Base-by-base conservation (phyloP, 2,888 invertebrate species). In the Emmelina monodactyla region DNA sequence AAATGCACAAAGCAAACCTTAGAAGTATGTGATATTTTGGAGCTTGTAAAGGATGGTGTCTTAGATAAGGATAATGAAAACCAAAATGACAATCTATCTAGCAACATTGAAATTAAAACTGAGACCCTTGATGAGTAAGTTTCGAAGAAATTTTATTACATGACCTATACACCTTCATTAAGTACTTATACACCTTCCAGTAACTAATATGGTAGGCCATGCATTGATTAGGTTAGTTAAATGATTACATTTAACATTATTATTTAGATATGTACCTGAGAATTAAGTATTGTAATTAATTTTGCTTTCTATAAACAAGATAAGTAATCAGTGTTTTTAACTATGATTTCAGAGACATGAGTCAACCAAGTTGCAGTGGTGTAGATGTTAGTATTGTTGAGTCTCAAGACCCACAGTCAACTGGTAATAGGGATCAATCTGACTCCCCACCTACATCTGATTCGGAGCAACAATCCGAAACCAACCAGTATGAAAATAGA, bases 101-200 rank as follows among this genome's bases (percentile, higher is more conserved):
- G 69, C 41, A 65, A 72, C 44, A 50, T 76, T 37, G 73, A 70
- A 47, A 62, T 79, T 48, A 79, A 79, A 42, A 50, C 76, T n/a
- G 78, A 79, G 53, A 55, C 57, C 28, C 54, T 78, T 43, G 78
- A 79, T 45, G 78, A 76, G 78, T 79, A 54, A 72, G 78, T 67
- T 42, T 30, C n/a, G n/a, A n/a, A n/a, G 19, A 22, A 31, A 12
- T 29, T 9, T 13, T n/a, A n/a, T 22, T 15, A 16, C 10, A 14
- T 25, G 10, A 4, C 5, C 7, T 35, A 38, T 33, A 19, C 13
- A 28, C 34, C 25, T n/a, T n/a, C n/a, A n/a, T n/a, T n/a, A n/a
- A n/a, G n/a, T n/a, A n/a, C n/a, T n/a, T n/a, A n/a, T n/a, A n/a
- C n/a, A n/a, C n/a, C n/a, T n/a, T n/a, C n/a, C n/a, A n/a, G n/a